Conservation (phyloP, 2,113 vertebrate genomes). For the Heteronetta atricapilla region DNA sequence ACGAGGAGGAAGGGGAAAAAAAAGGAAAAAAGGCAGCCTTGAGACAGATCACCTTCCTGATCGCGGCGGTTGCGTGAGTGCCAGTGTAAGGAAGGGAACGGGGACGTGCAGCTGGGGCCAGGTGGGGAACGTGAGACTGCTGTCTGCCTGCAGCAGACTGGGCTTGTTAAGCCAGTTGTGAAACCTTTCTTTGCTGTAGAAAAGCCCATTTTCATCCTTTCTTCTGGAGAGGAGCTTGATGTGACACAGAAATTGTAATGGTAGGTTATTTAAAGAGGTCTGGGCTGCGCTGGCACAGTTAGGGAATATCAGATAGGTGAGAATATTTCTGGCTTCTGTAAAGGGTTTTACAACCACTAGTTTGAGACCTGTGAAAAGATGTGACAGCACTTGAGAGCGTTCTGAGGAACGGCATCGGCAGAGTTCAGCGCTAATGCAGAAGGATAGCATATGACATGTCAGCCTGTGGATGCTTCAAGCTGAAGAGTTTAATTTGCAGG, state of each 20-base stretch:
- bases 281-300: neutral
- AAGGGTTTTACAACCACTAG: neutral
- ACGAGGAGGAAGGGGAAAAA: neutral
- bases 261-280: neutral
- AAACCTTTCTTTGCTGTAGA: neutral
- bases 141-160: neutral
- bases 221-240: neutral
- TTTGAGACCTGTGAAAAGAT: neutral
- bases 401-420: fast-evolving
- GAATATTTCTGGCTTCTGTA: neutral
- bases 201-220: neutral
- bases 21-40: neutral
- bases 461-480: neutral
- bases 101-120: neutral
- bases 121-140: neutral
- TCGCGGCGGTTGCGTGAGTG: neutral
- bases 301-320: neutral
- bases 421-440: neutral
- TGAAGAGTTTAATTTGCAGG: neutral
- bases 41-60: neutral
- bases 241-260: neutral
- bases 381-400: neutral
- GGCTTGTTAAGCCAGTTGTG: neutral
- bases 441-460: neutral
- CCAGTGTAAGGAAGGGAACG: neutral